phyloP scores from a whole-genome alignment of 2,797 vertebrate genomes.

The Sebastes matsubarae region DNA sequence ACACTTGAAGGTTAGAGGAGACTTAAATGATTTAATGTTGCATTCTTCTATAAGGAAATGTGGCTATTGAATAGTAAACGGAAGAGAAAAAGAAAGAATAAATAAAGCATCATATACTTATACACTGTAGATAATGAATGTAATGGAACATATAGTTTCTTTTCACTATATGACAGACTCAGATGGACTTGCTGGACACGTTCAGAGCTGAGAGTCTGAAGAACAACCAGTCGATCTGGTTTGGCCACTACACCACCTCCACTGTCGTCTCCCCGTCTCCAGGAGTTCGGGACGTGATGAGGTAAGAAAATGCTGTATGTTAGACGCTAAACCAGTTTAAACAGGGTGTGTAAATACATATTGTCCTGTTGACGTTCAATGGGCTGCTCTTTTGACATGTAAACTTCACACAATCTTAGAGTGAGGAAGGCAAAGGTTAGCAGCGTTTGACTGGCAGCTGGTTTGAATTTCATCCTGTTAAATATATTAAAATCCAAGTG shows the following conservation, averaged over 20 bases:
- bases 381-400: not conserved
- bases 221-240: constrained; percentile 97
- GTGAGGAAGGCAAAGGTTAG: not conserved
- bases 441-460: not conserved
- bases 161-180: constrained; percentile 76
- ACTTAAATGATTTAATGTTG: not conserved
- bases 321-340: not conserved
- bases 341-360: not conserved
- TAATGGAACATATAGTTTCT: not conserved
- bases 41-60: not conserved
- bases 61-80: not conserved
- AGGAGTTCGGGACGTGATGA: constrained; percentile 90
- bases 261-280: constrained; percentile 91
- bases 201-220: constrained; percentile 85
- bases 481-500: not conserved
- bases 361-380: not conserved
- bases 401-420: not conserved
- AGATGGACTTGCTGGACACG: constrained; percentile 86
- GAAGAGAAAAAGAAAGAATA: not conserved
- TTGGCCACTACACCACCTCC: constrained; percentile 97
- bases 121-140: no score
- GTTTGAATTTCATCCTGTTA: not conserved
- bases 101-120: no score
- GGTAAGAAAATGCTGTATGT: constrained; percentile 69
- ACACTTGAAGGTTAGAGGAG: no score